Base-by-base conservation (phyloP, 2,888 invertebrate genomes). In the Chymomyza caudatula region DNA sequence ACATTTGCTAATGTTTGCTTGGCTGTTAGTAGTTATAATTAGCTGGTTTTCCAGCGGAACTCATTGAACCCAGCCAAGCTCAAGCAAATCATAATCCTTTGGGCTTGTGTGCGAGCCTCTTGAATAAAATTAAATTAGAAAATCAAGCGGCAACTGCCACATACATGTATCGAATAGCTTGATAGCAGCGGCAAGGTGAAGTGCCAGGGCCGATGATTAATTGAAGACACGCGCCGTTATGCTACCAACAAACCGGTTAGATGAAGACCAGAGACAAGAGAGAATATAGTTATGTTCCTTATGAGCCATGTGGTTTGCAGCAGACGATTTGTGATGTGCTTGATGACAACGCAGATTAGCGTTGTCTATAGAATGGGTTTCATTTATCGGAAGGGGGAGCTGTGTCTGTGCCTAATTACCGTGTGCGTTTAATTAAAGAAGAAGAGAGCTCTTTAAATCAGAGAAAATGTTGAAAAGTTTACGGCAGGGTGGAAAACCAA, bases 161-260 rank as follows among this genome's bases (percentile, higher is more conserved):
- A 37, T 51, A 47, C 25, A 6, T 47, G 43, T 17, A 55, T 53
- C 13, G 43, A 51, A 53, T 22, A 15, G n/a, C 58, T 51, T 62
- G 44, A 5, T 2, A 17, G 19, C 51, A 51, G 51, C 19, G 19
- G 20, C 8, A 20, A 13, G 19, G 42, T 47, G 25, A 49, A 15
- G 17, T 17, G 25, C 17, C 8, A 42, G 42, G 51, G 56, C 53
- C 63, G 68, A 63, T 79, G 89, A 87, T 86, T 88, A 88, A 88
- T 88, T 87, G 79, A 76, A 81, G 87, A 74, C 89, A 86, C 83
- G 87, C 88, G 78, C 65, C 77, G 51, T 15, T 51, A 65, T 19
- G 49, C 63, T 63, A 29, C 43, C 49, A 51, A 43, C 65, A 63
- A 80, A 85, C 86, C 78, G 81, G 80, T 85, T 80, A 58, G 44